Conservation (phyloP, 2,888 invertebrate genomes). For the Hesperia comma region DNA sequence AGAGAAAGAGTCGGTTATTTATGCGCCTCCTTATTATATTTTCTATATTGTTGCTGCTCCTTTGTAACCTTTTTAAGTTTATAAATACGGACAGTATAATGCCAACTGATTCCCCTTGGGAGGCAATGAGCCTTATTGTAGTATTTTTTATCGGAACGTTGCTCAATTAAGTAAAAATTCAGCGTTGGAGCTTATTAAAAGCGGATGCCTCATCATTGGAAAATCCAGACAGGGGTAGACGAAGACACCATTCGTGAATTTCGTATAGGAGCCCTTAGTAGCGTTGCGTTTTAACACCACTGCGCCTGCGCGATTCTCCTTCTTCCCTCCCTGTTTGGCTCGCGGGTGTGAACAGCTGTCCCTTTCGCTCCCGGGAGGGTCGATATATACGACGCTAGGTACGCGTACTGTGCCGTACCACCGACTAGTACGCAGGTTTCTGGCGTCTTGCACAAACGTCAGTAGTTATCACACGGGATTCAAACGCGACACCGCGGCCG, state of each 20-base stretch:
- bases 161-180: slow-evolving; percentile 12
- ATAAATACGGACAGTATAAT: neutral
- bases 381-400: slow-evolving; percentile 82
- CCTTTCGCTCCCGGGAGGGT: slow-evolving; percentile 73
- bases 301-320: slow-evolving; percentile 78
- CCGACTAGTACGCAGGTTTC: slow-evolving; percentile 79
- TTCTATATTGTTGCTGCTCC: slow-evolving; percentile 1
- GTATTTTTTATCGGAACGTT: slow-evolving; percentile 9
- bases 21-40: slow-evolving; percentile 19
- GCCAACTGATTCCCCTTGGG: slow-evolving; percentile 9
- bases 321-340: slow-evolving; percentile 58
- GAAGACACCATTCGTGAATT: slow-evolving; percentile 75
- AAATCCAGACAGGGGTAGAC: slow-evolving; percentile 80
- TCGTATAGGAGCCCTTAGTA: slow-evolving; percentile 55
- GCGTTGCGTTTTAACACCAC: slow-evolving; percentile 68
- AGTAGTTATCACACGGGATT: slow-evolving; percentile 59
- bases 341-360: slow-evolving; percentile 49
- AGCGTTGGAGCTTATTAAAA: slow-evolving; percentile 50
- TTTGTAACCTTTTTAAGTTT: neutral
- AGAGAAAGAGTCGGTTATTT: slow-evolving; percentile 26
- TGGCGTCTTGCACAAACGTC: slow-evolving; percentile 73
- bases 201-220: slow-evolving; percentile 78
- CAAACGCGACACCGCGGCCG: slow-evolving; percentile 73
- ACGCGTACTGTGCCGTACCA: slow-evolving; percentile 73
- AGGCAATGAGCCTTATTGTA: slow-evolving; percentile 5